These are phyloP conservation scores for Taphrorychus bicolor DNA, from an alignment of 2,888 invertebrate species.

Conservation along the genomic window DNA sequence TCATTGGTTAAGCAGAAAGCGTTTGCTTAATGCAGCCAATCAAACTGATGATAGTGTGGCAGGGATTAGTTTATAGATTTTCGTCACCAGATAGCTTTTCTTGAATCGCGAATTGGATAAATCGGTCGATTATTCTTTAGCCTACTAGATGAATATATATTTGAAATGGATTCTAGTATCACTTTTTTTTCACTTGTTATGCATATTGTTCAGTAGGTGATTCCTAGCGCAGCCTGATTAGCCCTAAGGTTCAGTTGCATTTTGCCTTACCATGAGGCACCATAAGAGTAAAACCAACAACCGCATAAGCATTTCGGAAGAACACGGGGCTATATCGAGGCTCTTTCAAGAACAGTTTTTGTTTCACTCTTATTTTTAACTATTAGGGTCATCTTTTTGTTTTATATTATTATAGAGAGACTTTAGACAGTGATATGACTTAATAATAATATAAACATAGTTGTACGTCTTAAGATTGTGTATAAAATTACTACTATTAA, in stretches of 20 bases:
- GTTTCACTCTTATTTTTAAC: slow-evolving; percentile 37
- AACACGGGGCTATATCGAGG: neutral
- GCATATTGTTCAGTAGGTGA: neutral
- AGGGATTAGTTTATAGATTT: too few relatives aligned
- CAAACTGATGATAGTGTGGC: too few relatives aligned
- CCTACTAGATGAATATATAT: too few relatives aligned
- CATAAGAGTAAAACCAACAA: too few relatives aligned
- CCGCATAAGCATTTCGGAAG: neutral
- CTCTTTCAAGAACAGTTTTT: slow-evolving; percentile 1
- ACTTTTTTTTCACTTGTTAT: slow-evolving; percentile 44
- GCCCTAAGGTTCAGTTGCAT: neutral
- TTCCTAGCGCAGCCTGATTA: neutral
- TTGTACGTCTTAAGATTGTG: slow-evolving; percentile 37
- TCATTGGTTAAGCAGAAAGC: too few relatives aligned
- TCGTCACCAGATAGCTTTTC: too few relatives aligned
- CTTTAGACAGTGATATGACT: slow-evolving; percentile 40
- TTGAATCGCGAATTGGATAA: too few relatives aligned
- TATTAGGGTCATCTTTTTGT: slow-evolving; percentile 56
- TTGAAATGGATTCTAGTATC: too few relatives aligned
- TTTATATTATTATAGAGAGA: slow-evolving; percentile 35
- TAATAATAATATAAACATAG: slow-evolving; percentile 37
- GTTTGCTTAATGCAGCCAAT: too few relatives aligned
- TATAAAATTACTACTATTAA: slow-evolving; percentile 40
- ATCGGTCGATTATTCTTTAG: too few relatives aligned
- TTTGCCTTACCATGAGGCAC: too few relatives aligned